A percentile compares a stretch with the other conserved stretches of the same genome.
Conservation (phyloP, 2,888 invertebrate genomes). For the Cephus sareptanus region DNA sequence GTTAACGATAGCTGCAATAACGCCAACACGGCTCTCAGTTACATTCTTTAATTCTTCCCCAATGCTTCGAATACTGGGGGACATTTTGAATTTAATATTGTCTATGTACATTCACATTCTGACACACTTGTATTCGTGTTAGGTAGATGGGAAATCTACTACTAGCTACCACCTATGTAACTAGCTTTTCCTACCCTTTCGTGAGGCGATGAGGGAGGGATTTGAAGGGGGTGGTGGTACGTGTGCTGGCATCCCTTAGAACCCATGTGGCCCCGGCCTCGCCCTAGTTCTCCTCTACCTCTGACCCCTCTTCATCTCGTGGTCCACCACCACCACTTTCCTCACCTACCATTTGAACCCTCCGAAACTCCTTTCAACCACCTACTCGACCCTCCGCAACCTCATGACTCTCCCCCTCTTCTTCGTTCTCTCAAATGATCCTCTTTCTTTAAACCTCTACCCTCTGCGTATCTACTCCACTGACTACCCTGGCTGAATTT, state of each 20-base stretch:
- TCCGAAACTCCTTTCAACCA: not conserved
- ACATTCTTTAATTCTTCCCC: not conserved
- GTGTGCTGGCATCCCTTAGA: constrained; percentile 14
- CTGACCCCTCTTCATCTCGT: constrained; percentile 3
- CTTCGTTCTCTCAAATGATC: not conserved
- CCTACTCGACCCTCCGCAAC: not conserved
- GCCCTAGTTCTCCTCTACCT: constrained; percentile 27
- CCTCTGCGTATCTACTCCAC: not conserved
- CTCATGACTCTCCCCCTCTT: not conserved
- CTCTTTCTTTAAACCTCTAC: not conserved
- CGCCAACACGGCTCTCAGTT: not conserved
- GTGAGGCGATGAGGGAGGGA: not conserved
- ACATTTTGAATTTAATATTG: not conserved
- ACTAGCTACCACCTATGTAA: not conserved
- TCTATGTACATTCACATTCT: not conserved
- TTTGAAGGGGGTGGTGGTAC: not conserved
- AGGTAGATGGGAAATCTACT: not conserved
- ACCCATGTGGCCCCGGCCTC: constrained; percentile 33
- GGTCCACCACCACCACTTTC: not conserved
- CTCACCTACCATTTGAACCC: not conserved
- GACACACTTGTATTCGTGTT: not conserved
- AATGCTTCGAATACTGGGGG: not conserved
- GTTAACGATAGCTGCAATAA: not conserved
- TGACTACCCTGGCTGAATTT: not conserved
- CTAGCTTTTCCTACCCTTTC: not conserved